Base-by-base conservation (phyloP, 2,113 vertebrate genomes). In the Pomatorhinus ruficollis region DNA sequence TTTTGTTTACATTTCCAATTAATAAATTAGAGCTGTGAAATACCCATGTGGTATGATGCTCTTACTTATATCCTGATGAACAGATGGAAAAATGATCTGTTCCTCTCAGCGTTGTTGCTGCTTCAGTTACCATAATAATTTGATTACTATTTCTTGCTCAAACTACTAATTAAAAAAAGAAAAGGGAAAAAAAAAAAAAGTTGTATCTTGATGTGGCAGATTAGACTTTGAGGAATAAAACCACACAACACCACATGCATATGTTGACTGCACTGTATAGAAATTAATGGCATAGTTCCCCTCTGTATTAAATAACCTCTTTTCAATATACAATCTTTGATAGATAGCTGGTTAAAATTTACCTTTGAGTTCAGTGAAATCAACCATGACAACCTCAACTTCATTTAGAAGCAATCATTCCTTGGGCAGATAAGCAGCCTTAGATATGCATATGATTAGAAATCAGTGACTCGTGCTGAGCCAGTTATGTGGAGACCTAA, bases 71-170 rank as follows among this genome's bases (percentile, higher is more conserved):
- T 40, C 27, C 45, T 53, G 11, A 47, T 77, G 63, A 93, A 65
- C 59, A 80, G 44, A 76, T 52, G 15, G 15, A 60, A 77, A 44
- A 92, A 68, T 42, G 1, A 54, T 68, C 22, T 24, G 3, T 65
- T 72, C 18, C 37, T 72, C 80, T 77, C 22, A 61, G 22, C 22
- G 19, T 72, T 86, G 7, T 61, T 23, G 30, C 37, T 90, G 59
- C 24, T 92, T 89, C 80, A 45, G 44, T 80, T 77, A 31, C 31
- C 25, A 18, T 69, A 61, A 65, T 57, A 69, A 96, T 91, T 86
- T 74, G 31, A 49, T 83, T 83, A 65, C 40, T 89, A 42, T 61
- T 92, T 60, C 63, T 89, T 37, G 15, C n/a, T 92, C 11, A 57
- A 90, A 31, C 6, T 54, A 50, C 40, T 82, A 60, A 40, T 25